These are phyloP conservation scores for Neostethus bicornis DNA, from an alignment of 2,797 vertebrate species.

Conservation along the genomic window DNA sequence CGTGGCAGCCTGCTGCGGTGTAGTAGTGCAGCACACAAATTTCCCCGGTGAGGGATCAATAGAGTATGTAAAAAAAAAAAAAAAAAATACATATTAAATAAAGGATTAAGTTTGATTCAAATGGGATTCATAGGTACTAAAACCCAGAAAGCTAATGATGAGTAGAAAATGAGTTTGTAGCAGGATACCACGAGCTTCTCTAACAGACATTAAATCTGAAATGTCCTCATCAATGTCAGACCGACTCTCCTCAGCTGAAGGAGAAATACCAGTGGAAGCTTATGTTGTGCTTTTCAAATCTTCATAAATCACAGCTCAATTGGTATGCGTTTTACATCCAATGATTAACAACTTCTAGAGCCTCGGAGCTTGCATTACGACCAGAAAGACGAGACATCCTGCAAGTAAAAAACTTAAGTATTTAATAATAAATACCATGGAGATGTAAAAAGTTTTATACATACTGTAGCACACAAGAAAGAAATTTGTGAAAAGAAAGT, in stretches of 20 bases:
- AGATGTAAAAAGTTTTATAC: neutral
- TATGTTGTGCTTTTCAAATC: neutral
- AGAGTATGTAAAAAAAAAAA: slow-evolving; percentile 29
- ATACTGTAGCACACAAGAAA: neutral
- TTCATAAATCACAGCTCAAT: neutral
- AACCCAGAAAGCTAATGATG: slow-evolving; percentile 20
- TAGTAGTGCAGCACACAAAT: too few species aligned
- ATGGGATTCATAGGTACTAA: slow-evolving; percentile 8
- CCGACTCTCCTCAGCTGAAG: neutral
- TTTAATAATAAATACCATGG: neutral
- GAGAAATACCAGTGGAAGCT: neutral
- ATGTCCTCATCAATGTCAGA: neutral
- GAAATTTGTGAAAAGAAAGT: too few species aligned
- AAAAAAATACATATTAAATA: slow-evolving; percentile 14
- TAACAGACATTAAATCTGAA: slow-evolving; percentile 7
- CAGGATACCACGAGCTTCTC: slow-evolving; percentile 16
- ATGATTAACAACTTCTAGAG: neutral
- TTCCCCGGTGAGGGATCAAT: too few species aligned
- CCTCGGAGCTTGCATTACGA: neutral
- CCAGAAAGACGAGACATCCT: too few species aligned
- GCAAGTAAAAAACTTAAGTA: neutral
- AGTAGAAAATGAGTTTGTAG: slow-evolving; percentile 17
- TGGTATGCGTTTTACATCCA: neutral
- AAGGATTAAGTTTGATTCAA: neutral
- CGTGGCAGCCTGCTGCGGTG: too few species aligned